phyloP scores from a whole-genome alignment of 2,797 vertebrate species.

The Lemur catta region DNA sequence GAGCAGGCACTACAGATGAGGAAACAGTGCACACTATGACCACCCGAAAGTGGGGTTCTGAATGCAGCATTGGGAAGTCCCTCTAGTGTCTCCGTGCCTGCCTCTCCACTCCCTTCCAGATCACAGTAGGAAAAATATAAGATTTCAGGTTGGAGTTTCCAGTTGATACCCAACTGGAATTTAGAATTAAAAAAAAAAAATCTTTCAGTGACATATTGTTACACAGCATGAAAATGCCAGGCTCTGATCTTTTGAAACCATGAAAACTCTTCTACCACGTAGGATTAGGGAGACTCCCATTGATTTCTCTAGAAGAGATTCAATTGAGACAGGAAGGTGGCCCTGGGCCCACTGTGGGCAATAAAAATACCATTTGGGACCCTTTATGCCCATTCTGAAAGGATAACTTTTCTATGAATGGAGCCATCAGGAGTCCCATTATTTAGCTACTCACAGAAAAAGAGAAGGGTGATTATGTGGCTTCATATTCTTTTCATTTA shows the following conservation, averaged over 20 bases:
- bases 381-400: background rate
- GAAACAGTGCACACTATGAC: background rate
- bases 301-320: background rate
- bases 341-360: background rate
- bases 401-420: background rate
- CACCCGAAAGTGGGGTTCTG: background rate
- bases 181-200: background rate
- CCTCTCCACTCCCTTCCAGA: background rate
- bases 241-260: background rate
- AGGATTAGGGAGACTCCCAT: background rate
- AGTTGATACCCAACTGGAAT: background rate
- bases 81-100: background rate
- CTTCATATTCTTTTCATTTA: background rate
- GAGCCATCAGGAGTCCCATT: background rate
- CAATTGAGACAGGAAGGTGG: background rate
- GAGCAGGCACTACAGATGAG: background rate
- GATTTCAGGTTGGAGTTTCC: background rate
- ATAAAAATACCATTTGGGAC: background rate
- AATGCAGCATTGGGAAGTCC: background rate
- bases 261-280: background rate
- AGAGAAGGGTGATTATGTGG: background rate
- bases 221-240: background rate
- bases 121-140: background rate
- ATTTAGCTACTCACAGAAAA: background rate
- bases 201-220: background rate